phyloP scores from a whole-genome alignment of 1,140 invertebrate species.

The Drosophila ogumai region DNA sequence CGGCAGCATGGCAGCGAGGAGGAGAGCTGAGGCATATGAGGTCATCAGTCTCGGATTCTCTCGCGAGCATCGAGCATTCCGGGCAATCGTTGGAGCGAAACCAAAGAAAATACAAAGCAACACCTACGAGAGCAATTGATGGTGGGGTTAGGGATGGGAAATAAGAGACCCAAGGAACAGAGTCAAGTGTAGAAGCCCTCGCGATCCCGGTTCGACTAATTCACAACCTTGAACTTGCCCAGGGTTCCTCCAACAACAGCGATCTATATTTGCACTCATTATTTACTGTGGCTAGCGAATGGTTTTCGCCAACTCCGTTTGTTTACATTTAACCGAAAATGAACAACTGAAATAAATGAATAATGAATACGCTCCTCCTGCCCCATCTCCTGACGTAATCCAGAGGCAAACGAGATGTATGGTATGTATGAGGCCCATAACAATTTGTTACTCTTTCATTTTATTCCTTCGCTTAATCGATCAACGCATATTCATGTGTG shows the following conservation, averaged over 20 bases:
- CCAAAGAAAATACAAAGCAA: slow-evolving; percentile 44
- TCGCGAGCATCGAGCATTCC: slow-evolving; percentile 51
- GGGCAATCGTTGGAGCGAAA: slow-evolving; percentile 59
- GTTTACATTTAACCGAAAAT: slow-evolving; percentile 38
- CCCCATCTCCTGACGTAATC: slow-evolving; percentile 1
- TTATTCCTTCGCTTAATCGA: slow-evolving; percentile 69
- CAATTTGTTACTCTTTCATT: slow-evolving; percentile 70
- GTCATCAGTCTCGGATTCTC: slow-evolving; percentile 52
- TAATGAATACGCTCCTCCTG: slow-evolving; percentile 1
- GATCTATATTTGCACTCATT: slow-evolving; percentile 30
- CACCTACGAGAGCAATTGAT: slow-evolving; percentile 24
- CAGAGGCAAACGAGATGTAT: slow-evolving; percentile 11
- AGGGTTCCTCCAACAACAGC: background rate
- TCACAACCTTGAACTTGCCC: slow-evolving; percentile 34
- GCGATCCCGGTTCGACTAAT: background rate
- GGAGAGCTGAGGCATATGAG: slow-evolving; percentile 41
- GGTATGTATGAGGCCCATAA: slow-evolving; percentile 17
- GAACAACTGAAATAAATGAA: slow-evolving; percentile 20
- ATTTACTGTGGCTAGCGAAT: slow-evolving; percentile 23
- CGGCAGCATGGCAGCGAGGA: slow-evolving; percentile 4
- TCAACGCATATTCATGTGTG: slow-evolving; percentile 63
- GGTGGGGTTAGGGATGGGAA: background rate
- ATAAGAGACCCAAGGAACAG: background rate
- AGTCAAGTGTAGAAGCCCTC: background rate
- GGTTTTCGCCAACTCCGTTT: slow-evolving; percentile 36